A percentile compares a stretch with the other conserved stretches of the same genome.
phyloP scores from a whole-genome alignment of 2,797 vertebrate genomes.

The Eospalax fontanierii region DNA sequence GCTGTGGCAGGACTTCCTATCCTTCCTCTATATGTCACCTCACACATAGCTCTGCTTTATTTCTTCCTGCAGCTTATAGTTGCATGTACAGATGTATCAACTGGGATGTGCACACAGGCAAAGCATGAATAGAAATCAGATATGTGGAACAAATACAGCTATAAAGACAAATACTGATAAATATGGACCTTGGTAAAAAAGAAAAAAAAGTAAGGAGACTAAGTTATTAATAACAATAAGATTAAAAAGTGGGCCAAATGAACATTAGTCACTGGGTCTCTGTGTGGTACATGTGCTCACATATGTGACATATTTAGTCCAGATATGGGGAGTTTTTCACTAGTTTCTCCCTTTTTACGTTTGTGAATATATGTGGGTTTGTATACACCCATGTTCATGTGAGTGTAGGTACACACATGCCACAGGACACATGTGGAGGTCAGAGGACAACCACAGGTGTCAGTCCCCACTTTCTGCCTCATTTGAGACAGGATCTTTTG shows the following conservation, averaged over 20 bases:
- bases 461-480: neutral
- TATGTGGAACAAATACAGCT: neutral
- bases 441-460: neutral
- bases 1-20: rapidly evolving
- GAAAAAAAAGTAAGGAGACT: neutral
- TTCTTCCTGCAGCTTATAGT: neutral
- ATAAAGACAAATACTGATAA: conserved; percentile 19
- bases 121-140: neutral
- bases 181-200: neutral
- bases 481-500: neutral
- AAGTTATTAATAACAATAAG: neutral
- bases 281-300: neutral
- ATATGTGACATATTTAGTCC: conserved; percentile 29
- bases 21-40: neutral
- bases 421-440: neutral
- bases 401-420: neutral
- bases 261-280: neutral
- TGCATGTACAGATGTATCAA: neutral
- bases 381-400: neutral
- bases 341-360: neutral
- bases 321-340: neutral
- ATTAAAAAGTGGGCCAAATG: neutral
- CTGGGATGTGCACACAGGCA: neutral
- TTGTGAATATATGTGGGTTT: neutral
- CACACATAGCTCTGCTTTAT: neutral